Evolutionary conservation across 2,888 invertebrate species (phyloP).

Genomic region (Xanthia togata): DNA sequence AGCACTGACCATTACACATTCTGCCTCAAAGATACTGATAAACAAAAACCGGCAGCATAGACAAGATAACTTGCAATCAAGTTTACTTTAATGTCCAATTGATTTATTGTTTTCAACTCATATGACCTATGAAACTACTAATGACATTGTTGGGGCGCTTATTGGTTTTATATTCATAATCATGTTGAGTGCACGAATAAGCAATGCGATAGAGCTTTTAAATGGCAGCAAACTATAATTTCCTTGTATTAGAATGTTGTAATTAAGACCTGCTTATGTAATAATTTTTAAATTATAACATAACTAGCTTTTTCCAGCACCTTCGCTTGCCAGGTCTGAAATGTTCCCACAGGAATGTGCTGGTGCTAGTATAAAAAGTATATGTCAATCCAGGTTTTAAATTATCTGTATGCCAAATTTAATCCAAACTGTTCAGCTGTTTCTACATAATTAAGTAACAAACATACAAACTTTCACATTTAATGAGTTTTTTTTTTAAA

Average conservation of each 20-base stretch:
- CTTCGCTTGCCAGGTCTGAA: no score
- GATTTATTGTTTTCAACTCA: constrained; percentile 42
- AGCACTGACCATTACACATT: constrained; percentile 28
- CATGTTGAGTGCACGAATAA: constrained; percentile 10
- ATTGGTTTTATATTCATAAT: constrained; percentile 54
- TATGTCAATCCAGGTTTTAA: neutral
- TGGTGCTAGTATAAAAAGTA: neutral
- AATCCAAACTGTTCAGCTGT: neutral
- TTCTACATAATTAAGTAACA: neutral
- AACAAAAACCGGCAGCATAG: constrained; percentile 24
- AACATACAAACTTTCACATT: no score
- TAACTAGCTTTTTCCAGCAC: neutral
- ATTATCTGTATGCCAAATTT: neutral
- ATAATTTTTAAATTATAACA: neutral
- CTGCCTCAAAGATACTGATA: constrained; percentile 13
- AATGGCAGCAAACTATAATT: neutral
- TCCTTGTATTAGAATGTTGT: neutral
- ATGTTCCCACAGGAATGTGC: neutral
- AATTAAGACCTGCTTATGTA: neutral
- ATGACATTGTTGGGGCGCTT: constrained; percentile 48
- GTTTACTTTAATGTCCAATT: constrained; percentile 25
- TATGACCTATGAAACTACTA: constrained; percentile 42
- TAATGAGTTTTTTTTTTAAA: no score
- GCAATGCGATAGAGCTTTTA: neutral
- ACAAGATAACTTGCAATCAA: constrained; percentile 31